Evolutionary conservation across 2,888 invertebrate genomes (phyloP), one percentile per base, ranked within the genome.

Genomic region (Xestoiulus laeticollis): DNA sequence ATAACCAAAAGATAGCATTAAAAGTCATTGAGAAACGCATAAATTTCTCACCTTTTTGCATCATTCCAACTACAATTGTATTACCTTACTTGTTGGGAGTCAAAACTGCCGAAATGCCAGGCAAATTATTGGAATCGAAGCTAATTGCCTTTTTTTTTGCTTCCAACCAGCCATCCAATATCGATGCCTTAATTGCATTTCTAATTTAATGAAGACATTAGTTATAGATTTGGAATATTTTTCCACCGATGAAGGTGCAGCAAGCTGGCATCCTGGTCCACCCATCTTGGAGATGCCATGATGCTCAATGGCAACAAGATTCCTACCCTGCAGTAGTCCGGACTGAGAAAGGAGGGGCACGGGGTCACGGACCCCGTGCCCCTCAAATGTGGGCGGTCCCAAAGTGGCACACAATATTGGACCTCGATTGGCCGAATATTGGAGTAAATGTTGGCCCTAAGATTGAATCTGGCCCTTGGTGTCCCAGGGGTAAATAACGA

Each of bases 141-240:
- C 30, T 14, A 78, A 78, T 78, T 22, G 30, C 10, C 1, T 59
- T 59, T 59, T 59, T 78, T 78, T 30, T 30, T 30, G 5, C 12
- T 38, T 38, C 59, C 59, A 10, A n/a, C 4, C 3, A 78, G 14
- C 78, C 14, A 78, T 30, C 14, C 26, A 26, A 30, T 78, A 8
- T 8, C 22, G 59, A 22, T 22, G n/a, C 30, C 78, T 30, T 78
- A 78, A 78, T 78, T 78, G 14, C 78, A 30, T 30, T 14, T 78
- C 26, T 30, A 78, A 78, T 26, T 30, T 78, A 78, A 78, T 78
- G 78, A 78, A 26, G 78, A 78, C 78, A 14, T 78, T 78, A 78
- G 78, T 30, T 78, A 78, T 78, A 22, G 78, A 78, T 78, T 30
- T 30, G n/a, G n/a, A n/a, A n/a, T n/a, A n/a, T n/a, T n/a, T n/a